These are phyloP conservation scores for Rhagophthalmus giganteus DNA, from an alignment of 2,888 invertebrate species.

Conservation along the genomic window DNA sequence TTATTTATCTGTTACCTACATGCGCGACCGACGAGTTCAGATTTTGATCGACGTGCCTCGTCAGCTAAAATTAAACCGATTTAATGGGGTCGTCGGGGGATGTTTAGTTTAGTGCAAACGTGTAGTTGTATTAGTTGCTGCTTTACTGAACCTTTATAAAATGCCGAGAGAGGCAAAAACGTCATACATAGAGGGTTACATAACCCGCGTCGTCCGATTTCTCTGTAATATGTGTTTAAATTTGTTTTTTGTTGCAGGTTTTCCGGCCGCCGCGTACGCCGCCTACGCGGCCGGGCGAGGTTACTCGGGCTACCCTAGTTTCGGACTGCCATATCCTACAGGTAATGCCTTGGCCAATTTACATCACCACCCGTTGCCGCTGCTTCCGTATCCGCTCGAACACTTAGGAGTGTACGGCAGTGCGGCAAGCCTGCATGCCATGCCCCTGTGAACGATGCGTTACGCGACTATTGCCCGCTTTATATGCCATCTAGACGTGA, in stretches of 20 bases:
- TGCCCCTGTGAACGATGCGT: conserved; percentile 71
- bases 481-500: conserved; percentile 28
- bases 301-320: conserved; percentile 96
- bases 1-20: too few relatives aligned
- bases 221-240: neutral
- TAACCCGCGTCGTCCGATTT: neutral
- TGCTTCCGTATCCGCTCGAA: conserved; percentile 70
- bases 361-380: conserved; percentile 69
- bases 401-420: conserved; percentile 60
- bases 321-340: conserved; percentile 97
- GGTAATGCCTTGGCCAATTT: conserved; percentile 86
- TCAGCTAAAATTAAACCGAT: too few relatives aligned
- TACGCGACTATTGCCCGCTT: conserved; percentile 41
- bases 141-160: too few relatives aligned
- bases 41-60: too few relatives aligned
- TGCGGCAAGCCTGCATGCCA: conserved; percentile 68
- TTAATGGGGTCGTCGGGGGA: too few relatives aligned
- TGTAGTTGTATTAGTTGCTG: too few relatives aligned
- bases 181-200: neutral
- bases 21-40: too few relatives aligned
- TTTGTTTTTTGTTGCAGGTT: conserved; percentile 65
- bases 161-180: neutral
- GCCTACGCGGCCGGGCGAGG: conserved; percentile 96
- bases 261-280: conserved; percentile 93
- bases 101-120: too few relatives aligned